phyloP scores from a whole-genome alignment of 2,797 vertebrate species.

The Triplophysa bombifrons region DNA sequence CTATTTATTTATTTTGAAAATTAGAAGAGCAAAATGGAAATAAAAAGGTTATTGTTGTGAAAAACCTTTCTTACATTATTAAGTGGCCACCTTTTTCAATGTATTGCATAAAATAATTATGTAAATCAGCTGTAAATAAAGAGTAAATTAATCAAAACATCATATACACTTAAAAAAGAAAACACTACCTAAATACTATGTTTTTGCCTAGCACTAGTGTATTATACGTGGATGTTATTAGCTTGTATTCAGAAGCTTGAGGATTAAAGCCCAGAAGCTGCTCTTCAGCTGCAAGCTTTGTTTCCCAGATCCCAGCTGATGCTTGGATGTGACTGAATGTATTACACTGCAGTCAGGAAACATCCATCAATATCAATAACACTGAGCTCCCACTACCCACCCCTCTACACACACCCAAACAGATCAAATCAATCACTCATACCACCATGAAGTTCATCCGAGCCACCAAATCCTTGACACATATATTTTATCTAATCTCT shows the following conservation, averaged over 20 bases:
- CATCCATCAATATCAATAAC: constrained; percentile 49
- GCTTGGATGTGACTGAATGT: constrained; percentile 35
- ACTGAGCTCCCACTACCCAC: constrained; percentile 22
- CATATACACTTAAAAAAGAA: no score
- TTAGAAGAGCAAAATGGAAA: no score
- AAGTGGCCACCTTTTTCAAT: not conserved
- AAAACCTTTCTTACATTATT: no score
- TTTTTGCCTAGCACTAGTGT: not conserved
- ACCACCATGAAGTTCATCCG: constrained; percentile 36
- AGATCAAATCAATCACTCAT: constrained; percentile 56
- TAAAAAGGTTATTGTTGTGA: no score
- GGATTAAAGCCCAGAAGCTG: constrained; percentile 33
- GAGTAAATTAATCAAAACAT: not conserved
- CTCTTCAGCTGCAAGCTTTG: constrained; percentile 39
- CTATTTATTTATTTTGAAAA: no score
- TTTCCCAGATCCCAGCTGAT: constrained; percentile 21
- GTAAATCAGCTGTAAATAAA: not conserved
- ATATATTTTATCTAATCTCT: constrained; percentile 40
- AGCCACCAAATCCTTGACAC: constrained; percentile 39
- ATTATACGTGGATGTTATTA: constrained; percentile 1
- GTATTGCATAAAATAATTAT: not conserved
- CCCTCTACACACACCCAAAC: constrained; percentile 23
- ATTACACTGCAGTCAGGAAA: constrained; percentile 39
- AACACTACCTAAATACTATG: not conserved
- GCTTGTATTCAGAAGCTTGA: not conserved